A percentile compares a stretch with the other conserved stretches of the same genome.
Conservation (phyloP, 1,140 invertebrate species). For the Hyles euphorbiae region DNA sequence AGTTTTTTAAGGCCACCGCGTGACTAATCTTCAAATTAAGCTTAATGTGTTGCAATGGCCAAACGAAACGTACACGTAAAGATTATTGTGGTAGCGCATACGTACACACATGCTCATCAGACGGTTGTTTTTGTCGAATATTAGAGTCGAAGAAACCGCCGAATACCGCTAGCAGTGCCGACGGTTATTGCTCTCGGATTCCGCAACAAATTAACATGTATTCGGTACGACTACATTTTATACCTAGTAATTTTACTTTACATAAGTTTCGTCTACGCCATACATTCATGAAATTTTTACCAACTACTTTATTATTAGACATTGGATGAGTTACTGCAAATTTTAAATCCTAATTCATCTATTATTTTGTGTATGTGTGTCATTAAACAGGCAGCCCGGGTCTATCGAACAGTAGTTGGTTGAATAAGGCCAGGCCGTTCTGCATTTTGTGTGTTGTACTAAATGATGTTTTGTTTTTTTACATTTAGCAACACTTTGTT, state of each 20-base stretch:
- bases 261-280: constrained; percentile 33
- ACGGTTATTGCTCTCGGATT: constrained; percentile 74
- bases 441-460: constrained; percentile 21
- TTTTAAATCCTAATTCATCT: too few species aligned
- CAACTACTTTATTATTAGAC: too few species aligned
- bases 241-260: constrained; percentile 62
- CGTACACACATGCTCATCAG: constrained; percentile 33
- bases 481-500: neutral
- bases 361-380: constrained; percentile 18
- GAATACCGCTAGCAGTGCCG: constrained; percentile 67
- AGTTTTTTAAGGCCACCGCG: constrained; percentile 36
- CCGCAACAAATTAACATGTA: constrained; percentile 75
- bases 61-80: constrained; percentile 36
- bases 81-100: constrained; percentile 33
- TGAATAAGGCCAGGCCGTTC: constrained; percentile 32
- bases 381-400: constrained; percentile 20
- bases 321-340: too few species aligned
- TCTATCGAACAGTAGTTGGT: constrained; percentile 1
- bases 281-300: too few species aligned
- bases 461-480: constrained; percentile 30
- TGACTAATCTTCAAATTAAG: constrained; percentile 60
- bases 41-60: constrained; percentile 53
- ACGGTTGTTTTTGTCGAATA: constrained; percentile 66
- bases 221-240: constrained; percentile 72
- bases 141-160: constrained; percentile 66